Conservation (phyloP, 2,888 invertebrate species). For the Eilema griseolum region DNA sequence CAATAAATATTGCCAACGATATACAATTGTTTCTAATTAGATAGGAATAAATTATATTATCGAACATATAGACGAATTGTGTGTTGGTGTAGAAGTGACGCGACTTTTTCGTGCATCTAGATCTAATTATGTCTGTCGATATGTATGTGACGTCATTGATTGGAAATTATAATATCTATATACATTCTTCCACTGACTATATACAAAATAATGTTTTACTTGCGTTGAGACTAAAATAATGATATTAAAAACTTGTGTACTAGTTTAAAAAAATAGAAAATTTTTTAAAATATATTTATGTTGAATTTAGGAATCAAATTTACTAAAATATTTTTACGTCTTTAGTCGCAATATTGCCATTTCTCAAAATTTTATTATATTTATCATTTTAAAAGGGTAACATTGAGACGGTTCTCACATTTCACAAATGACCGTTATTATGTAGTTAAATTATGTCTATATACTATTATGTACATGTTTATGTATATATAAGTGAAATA, state of each 20-base stretch:
- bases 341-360: neutral
- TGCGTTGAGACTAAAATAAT: neutral
- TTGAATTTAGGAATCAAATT: neutral
- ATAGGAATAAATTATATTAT: slow-evolving; percentile 58
- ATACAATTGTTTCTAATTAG: slow-evolving; percentile 44
- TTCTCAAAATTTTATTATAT: neutral
- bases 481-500: slow-evolving; percentile 1
- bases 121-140: slow-evolving; percentile 38
- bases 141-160: slow-evolving; percentile 15
- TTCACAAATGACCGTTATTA: neutral
- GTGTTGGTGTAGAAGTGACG: slow-evolving; percentile 52
- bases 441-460: neutral
- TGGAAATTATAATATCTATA: neutral
- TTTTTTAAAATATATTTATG: neutral
- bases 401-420: neutral
- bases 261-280: neutral
- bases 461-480: slow-evolving; percentile 6
- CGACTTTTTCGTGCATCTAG: slow-evolving; percentile 43
- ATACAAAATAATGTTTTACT: neutral
- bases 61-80: slow-evolving; percentile 59
- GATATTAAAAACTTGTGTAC: neutral
- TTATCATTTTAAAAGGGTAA: neutral
- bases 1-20: neutral
- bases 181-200: neutral
- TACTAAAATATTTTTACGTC: neutral